Conservation (phyloP, 2,797 vertebrate species). For the Scarus forsteni region DNA sequence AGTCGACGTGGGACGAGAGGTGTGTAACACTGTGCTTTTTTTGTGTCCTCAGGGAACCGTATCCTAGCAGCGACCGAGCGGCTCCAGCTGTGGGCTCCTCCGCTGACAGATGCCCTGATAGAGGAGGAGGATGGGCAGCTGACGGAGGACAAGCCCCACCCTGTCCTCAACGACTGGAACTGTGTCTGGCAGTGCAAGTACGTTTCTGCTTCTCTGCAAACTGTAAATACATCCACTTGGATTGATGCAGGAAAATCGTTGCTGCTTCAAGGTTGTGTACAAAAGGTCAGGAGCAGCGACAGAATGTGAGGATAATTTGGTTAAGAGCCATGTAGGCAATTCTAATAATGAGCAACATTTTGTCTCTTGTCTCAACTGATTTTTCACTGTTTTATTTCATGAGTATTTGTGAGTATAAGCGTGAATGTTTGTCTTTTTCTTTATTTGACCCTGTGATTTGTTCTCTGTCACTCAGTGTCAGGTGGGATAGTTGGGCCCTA, state of each 20-base stretch:
- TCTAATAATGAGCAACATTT: no score
- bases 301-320: background rate
- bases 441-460: no score
- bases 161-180: slow-evolving; percentile 95
- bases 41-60: slow-evolving; percentile 88
- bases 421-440: no score
- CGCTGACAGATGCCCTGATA: slow-evolving; percentile 88
- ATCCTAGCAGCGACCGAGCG: slow-evolving; percentile 95
- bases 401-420: no score
- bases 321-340: background rate
- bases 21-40: slow-evolving; percentile 56
- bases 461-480: no score
- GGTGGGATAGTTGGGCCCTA: no score
- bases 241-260: background rate
- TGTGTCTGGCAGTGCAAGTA: slow-evolving; percentile 99
- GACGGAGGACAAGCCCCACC: slow-evolving; percentile 88
- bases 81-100: slow-evolving; percentile 96
- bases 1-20: slow-evolving; percentile 40
- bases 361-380: no score
- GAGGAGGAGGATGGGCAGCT: slow-evolving; percentile 88
- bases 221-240: background rate
- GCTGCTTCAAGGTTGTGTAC: background rate
- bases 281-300: slow-evolving; percentile 2
- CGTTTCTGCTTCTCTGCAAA: slow-evolving; percentile 28
- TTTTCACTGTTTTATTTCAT: no score